Base-by-base conservation (phyloP, 23 tunicate species). In the Oikopleura albicans region DNA sequence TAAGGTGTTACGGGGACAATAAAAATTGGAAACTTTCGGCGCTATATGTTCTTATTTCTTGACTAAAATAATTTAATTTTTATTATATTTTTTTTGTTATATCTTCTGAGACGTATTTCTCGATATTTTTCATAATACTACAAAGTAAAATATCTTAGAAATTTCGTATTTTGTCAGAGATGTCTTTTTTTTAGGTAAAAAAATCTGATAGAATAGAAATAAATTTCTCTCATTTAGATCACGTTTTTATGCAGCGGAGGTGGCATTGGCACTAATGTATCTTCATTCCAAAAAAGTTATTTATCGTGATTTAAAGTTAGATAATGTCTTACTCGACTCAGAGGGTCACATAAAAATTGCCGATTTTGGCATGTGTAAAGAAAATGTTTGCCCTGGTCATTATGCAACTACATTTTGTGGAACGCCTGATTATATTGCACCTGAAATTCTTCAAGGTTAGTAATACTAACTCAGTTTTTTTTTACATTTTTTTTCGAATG, bases 331-430 rank as follows among this genome's bases (percentile, higher is more conserved):
- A 75, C 88, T 95, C n/a, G 99, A 95, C 76, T 87, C 88, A 66
- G 99, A 95, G 35, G 99, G 99, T 22, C 99, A 95, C 87, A 91
- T 95, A 39, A 95, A 95, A 76, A 89, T 95, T 12, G 91, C 99
- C 40, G 99, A 95, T 76, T 95, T 91, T 66, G 99, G 98, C 39
- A 93, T 93, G 98, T 93, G 98, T 79, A 93, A 93, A 83, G 66
- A 75, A 71, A 31, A 71, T 12, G 31, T 71, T 71, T 29, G 34
- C 34, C 31, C 63, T 49, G 63, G 63, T 8, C 12, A 49, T 49
- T 49, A 49, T 22, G 63, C 63, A 49, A 49, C 91, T 1, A 95
- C 99, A 39, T 95, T 95, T 63, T 95, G 99, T 49, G 99, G 99
- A 4, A 90, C 99, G 0, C 98, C 98, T 27, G 88, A 95, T 83